Evolutionary conservation across 2,113 vertebrate species (phyloP), one percentile per base, ranked within the genome.

Genomic region (Pithys albifrons): DNA sequence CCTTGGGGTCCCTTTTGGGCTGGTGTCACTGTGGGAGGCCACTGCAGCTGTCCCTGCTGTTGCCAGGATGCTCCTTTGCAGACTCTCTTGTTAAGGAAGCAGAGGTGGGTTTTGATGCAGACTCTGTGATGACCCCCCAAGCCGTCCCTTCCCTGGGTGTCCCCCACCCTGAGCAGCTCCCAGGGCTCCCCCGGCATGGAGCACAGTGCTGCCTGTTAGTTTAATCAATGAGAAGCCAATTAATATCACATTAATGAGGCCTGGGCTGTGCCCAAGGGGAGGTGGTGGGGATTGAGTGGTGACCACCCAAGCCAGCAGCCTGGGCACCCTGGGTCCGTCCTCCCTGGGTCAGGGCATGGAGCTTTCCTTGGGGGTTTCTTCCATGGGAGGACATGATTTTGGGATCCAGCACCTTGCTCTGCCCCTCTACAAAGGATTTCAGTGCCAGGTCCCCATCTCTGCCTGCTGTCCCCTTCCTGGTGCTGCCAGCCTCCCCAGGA

Each of bases 91-190:
- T n/a, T 61, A 73, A 22, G 1, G 52, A 54, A 58, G 70, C 59
- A 25, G 45, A 5, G 4, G 33, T 0, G 3, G 17, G 20, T 61
- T 74, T 85, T 0, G 17, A 70, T 82, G 49, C 0, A 0, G 49
- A 55, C 17, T 39, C 24, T 33, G 8, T 1, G 5, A 18, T 0
- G 19, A 61, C 14, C 12, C 33, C 43, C 61, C 10, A 16, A 41
- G 9, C 8, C 0, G 0, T 20, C 69, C 55, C 57, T 51, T 71
- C 51, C 16, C 86, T 7, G 5, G 22, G 25, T 71, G 25, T 57
- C 41, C 27, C 41, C 19, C 1, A 5, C 33, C 49, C 51, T 1
- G 6, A 54, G 65, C 70, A 65, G 54, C 55, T 37, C 75, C 83
- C 6, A 8, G 52, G 33, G n/a, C 66, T 91, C 24, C 3, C 15